Evolutionary conservation across 2,888 invertebrate genomes (phyloP).

Genomic region (Folsomia candida): DNA sequence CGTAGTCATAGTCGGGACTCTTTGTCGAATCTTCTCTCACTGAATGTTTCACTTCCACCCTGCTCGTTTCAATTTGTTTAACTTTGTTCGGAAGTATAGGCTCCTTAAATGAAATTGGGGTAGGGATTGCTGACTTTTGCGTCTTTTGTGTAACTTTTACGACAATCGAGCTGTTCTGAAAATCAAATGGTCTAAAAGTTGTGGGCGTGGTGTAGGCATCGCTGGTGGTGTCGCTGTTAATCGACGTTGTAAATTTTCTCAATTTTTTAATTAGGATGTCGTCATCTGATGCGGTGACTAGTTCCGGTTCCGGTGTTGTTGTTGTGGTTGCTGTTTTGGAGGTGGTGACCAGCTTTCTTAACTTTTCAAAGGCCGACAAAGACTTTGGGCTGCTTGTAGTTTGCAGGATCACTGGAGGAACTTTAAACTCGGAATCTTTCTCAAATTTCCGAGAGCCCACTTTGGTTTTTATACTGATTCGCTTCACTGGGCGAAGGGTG

Average conservation of each 20-base stretch:
- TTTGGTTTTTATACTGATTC: conserved; percentile 39
- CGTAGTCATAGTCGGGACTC: conserved; percentile 49
- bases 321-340: conserved; percentile 22
- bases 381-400: neutral
- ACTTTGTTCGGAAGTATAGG: conserved; percentile 12
- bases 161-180: conserved; percentile 10
- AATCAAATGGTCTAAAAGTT: neutral
- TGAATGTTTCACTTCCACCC: neutral
- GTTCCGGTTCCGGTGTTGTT: conserved; percentile 40
- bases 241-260: conserved; percentile 14
- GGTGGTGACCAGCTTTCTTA: neutral
- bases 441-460: conserved; percentile 22
- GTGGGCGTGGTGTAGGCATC: neutral
- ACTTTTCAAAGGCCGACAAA: neutral
- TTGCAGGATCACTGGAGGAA: neutral
- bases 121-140: conserved; percentile 8
- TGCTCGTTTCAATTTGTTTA: neutral
- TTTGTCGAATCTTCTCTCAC: conserved; percentile 24
- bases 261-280: conserved; percentile 24
- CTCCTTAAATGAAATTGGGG: conserved; percentile 28
- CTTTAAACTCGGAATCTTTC: neutral
- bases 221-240: neutral
- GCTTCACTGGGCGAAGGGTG: conserved; percentile 36
- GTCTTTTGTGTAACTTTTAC: conserved; percentile 22
- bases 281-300: conserved; percentile 43